Conservation (phyloP, 2,888 invertebrate genomes). For the Dynastes tityus region DNA sequence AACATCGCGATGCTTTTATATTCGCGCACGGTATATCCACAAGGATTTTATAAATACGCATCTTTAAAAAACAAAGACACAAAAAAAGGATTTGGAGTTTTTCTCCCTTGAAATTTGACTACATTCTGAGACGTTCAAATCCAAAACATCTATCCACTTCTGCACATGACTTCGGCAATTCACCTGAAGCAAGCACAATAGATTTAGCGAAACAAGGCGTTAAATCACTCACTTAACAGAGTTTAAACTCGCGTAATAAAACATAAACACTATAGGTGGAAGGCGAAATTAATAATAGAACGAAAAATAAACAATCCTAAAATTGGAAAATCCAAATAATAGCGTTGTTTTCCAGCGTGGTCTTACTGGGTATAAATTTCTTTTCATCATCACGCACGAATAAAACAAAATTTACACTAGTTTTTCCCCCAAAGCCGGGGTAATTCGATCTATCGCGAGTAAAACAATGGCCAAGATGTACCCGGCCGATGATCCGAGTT, state of each 20-base stretch:
- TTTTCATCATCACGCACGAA: neutral
- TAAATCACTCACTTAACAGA: neutral
- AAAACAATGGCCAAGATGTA: neutral
- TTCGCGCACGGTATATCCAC: no score
- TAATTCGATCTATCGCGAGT: no score
- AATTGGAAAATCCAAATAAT: conserved; percentile 3
- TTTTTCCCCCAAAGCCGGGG: no score
- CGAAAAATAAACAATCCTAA: conserved; percentile 11
- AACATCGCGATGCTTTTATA: no score
- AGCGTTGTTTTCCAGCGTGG: neutral
- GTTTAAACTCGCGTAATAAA: neutral
- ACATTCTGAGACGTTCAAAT: no score
- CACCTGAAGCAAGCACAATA: neutral
- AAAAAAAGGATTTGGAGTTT: no score
- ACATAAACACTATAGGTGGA: neutral
- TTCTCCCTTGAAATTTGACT: no score
- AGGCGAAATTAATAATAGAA: conserved; percentile 12
- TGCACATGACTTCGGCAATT: no score
- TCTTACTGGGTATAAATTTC: neutral
- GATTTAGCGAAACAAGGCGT: neutral
- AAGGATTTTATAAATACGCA: no score
- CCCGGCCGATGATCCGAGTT: conserved; percentile 6
- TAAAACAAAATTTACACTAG: no score
- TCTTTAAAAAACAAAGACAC: no score
- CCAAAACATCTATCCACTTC: no score